Percentiles rank a stretch among this genome's conserved stretches.
Conservation (phyloP, 2,113 vertebrate genomes). For the Antechinus stuartii region DNA sequence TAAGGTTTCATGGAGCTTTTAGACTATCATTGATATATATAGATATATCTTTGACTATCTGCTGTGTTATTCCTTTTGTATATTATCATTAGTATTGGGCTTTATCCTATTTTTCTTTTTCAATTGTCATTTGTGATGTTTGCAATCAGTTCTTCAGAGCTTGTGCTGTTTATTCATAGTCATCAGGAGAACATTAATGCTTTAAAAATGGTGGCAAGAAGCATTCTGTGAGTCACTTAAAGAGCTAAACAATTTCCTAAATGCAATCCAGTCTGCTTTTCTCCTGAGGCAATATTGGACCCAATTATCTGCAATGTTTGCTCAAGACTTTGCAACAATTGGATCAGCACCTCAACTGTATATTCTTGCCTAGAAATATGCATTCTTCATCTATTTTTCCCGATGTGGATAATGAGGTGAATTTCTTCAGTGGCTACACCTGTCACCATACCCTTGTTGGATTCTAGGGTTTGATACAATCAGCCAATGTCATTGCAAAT, state of each 20-base stretch:
- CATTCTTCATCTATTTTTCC: background rate
- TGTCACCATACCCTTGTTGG: background rate
- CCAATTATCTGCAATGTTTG: background rate
- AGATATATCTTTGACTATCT: background rate
- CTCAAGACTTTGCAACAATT: background rate
- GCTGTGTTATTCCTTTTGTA: background rate
- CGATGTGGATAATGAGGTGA: background rate
- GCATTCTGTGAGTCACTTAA: background rate
- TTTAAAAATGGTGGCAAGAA: background rate
- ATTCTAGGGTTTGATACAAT: background rate
- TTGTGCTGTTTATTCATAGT: background rate
- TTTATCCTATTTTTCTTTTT: background rate
- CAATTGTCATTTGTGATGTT: background rate
- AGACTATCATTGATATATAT: background rate
- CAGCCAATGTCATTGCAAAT: background rate
- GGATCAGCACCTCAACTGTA: background rate
- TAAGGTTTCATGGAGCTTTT: background rate
- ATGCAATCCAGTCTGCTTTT: background rate
- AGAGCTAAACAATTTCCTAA: background rate
- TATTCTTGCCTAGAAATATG: background rate
- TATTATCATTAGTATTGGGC: background rate
- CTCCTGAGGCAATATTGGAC: background rate
- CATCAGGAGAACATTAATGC: background rate
- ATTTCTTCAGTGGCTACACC: background rate
- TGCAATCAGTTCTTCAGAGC: background rate